Conservation (phyloP, 1,140 invertebrate genomes). For the Berghia stephanieae region DNA sequence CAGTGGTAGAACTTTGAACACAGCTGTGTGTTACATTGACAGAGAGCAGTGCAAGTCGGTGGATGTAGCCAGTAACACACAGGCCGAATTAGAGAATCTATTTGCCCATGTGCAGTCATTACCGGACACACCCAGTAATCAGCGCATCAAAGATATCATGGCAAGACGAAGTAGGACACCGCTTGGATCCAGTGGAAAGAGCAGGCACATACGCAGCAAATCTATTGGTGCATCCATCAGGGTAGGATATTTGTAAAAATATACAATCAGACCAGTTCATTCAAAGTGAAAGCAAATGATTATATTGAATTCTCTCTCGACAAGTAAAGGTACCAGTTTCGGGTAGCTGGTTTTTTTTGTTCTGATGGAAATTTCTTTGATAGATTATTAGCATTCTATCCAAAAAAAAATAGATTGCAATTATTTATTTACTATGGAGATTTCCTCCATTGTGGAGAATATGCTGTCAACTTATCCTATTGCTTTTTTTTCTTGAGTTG, state of each 20-base stretch:
- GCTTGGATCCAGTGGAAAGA: not conserved
- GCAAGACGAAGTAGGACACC: slow-evolving; percentile 15
- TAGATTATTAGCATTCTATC: not conserved
- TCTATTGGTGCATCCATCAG: slow-evolving; percentile 30
- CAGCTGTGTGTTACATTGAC: slow-evolving; percentile 26
- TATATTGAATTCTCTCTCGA: not conserved
- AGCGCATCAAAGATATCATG: slow-evolving; percentile 7
- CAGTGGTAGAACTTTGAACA: slow-evolving; percentile 10
- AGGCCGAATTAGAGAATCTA: slow-evolving; percentile 19
- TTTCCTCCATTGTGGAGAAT: too few relatives aligned
- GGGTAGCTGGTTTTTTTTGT: not conserved
- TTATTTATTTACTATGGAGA: not conserved
- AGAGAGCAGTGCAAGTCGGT: slow-evolving; percentile 5
- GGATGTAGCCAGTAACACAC: slow-evolving; percentile 22
- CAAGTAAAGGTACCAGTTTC: not conserved
- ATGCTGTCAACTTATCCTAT: too few relatives aligned
- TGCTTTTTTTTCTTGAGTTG: too few relatives aligned
- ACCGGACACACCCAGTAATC: slow-evolving; percentile 15
- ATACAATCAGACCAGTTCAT: not conserved
- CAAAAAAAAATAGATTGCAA: not conserved
- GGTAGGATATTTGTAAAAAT: not conserved
- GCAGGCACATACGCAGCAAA: slow-evolving; percentile 19
- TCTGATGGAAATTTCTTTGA: not conserved
- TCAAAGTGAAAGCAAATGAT: not conserved
- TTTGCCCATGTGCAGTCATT: slow-evolving; percentile 23